phyloP scores from a whole-genome alignment of 1,140 invertebrate species.

The Pectinophora gossypiella region DNA sequence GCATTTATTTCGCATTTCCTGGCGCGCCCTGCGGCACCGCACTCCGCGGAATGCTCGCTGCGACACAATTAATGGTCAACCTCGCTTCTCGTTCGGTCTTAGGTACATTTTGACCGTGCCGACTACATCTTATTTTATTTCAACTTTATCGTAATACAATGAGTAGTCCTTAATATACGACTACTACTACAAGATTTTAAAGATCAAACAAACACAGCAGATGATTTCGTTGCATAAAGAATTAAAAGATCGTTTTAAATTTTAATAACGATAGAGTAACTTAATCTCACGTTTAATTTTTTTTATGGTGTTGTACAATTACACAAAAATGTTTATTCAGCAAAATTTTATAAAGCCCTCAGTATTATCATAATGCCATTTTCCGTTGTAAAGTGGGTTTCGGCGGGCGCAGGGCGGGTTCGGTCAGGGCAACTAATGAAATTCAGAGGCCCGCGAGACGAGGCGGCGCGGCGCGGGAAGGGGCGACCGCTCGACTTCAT shows the following conservation, averaged over 20 bases:
- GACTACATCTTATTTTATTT: too few species aligned
- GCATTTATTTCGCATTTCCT: constrained; percentile 73
- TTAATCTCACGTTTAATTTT: too few species aligned
- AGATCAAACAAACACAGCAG: too few species aligned
- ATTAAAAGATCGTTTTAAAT: too few species aligned
- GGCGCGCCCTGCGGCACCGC: constrained; percentile 43
- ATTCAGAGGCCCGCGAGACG: constrained; percentile 59
- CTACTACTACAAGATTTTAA: too few species aligned
- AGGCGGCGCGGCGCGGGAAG: constrained; percentile 20
- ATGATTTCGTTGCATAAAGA: too few species aligned
- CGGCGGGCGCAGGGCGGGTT: constrained; percentile 45
- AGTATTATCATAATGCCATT: constrained; percentile 73
- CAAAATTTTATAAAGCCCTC: constrained; percentile 69
- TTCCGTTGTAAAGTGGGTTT: constrained; percentile 72
- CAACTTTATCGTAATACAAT: too few species aligned
- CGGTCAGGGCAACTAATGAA: constrained; percentile 70
- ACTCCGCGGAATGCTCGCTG: constrained; percentile 48
- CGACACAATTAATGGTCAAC: constrained; percentile 66
- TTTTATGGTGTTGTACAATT: constrained; percentile 49
- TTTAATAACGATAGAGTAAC: too few species aligned
- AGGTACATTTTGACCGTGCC: constrained; percentile 12
- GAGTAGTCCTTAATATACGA: too few species aligned
- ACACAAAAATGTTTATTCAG: constrained; percentile 70
- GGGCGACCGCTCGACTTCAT: constrained; percentile 64
- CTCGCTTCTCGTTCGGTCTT: constrained; percentile 30